Conservation (phyloP, 2,797 vertebrate genomes). For the Intellagama lesueurii region DNA sequence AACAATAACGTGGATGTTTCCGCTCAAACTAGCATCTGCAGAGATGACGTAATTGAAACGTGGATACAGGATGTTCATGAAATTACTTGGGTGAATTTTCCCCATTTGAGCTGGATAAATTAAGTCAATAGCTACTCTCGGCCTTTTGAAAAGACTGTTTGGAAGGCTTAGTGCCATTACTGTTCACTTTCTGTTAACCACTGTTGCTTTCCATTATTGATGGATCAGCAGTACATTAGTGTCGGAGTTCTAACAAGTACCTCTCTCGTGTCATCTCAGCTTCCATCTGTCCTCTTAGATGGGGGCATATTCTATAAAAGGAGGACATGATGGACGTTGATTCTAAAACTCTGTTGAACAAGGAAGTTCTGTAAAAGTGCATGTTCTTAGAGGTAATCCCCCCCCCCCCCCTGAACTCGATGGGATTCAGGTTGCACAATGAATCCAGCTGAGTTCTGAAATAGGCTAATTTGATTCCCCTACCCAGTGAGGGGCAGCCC, state of each 20-base stretch:
- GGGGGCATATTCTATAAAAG: not conserved
- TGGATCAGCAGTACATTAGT: not conserved
- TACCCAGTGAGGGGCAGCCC: not conserved
- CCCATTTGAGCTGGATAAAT: conserved; percentile 20
- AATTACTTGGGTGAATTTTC: conserved; percentile 38
- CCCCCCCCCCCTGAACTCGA: not conserved
- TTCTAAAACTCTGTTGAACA: not conserved
- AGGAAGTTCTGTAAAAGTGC: not conserved
- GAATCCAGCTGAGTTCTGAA: not conserved
- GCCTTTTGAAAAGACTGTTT: conserved; percentile 45
- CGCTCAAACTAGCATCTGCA: conserved; percentile 20
- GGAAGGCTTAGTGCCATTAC: not conserved
- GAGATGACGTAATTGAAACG: conserved; percentile 21
- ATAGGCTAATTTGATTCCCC: not conserved
- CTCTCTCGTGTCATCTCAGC: not conserved
- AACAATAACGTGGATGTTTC: not conserved
- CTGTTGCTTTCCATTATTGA: not conserved
- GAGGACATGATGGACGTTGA: not conserved
- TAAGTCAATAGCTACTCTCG: conserved; percentile 51
- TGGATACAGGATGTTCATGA: conserved; percentile 25
- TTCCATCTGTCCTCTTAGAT: not conserved
- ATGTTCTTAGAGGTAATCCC: not conserved
- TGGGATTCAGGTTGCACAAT: not conserved
- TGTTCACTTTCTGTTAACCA: not conserved
- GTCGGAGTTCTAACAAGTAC: not conserved